Conservation (phyloP, 2,797 vertebrate species). For the Epinephelus coioides region DNA sequence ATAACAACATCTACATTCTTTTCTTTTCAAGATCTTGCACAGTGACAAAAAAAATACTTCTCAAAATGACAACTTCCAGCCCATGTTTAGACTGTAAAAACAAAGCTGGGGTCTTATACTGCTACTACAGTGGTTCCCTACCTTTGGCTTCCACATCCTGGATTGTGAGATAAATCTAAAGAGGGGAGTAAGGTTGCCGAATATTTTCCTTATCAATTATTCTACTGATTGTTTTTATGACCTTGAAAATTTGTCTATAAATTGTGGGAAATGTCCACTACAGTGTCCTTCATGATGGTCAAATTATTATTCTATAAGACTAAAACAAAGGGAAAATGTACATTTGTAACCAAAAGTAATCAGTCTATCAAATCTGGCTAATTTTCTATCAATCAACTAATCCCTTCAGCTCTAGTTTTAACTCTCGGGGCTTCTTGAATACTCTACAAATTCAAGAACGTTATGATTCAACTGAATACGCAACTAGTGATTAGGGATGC, state of each 20-base stretch:
- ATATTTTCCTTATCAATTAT: no score
- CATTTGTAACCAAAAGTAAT: constrained; percentile 9
- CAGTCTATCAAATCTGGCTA: neutral
- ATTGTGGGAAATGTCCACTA: no score
- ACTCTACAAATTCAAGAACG: no score
- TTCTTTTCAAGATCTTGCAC: constrained; percentile 3
- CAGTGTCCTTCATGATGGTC: no score
- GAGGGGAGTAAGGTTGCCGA: no score
- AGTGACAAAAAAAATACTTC: neutral
- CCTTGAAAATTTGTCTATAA: no score
- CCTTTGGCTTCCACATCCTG: neutral
- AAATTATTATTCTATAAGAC: no score
- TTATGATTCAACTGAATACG: no score
- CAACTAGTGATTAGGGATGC: no score
- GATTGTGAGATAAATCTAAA: neutral
- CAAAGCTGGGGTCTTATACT: neutral
- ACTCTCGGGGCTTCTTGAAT: neutral
- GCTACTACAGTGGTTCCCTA: neutral
- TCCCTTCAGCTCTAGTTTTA: neutral
- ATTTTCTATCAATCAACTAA: neutral
- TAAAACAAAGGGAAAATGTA: constrained; percentile 26
- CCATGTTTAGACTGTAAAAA: neutral
- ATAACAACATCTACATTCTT: constrained; percentile 6
- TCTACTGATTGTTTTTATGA: no score
- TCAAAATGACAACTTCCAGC: neutral